These are phyloP conservation scores for Callimorpha dominula DNA, from an alignment of 2,888 invertebrate genomes.

Conservation along the genomic window DNA sequence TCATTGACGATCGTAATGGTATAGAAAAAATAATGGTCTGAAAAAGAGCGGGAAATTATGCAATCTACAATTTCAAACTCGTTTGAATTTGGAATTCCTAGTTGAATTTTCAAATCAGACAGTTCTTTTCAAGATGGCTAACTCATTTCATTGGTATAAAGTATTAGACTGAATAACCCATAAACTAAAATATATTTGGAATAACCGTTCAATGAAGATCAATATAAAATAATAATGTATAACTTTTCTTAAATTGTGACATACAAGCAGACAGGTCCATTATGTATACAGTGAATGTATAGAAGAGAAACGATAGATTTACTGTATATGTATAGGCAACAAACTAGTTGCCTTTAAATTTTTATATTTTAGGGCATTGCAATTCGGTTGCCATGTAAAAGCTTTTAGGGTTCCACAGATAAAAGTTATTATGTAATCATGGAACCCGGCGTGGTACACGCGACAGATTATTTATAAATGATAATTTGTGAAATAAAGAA, in stretches of 20 bases:
- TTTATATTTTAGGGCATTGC: constrained; percentile 31
- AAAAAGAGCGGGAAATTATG: neutral
- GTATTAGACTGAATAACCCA: constrained; percentile 2
- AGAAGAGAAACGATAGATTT: constrained; percentile 23
- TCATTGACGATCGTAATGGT: neutral
- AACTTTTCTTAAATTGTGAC: constrained; percentile 20
- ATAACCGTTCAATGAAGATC: neutral
- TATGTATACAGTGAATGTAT: constrained; percentile 36
- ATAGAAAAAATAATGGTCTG: neutral
- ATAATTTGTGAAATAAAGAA: constrained; percentile 45
- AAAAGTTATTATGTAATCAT: constrained; percentile 26
- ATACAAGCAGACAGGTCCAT: constrained; percentile 32
- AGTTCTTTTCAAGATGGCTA: neutral
- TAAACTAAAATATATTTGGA: too few relatives aligned
- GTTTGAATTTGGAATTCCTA: neutral
- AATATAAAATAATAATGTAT: neutral
- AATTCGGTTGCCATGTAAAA: constrained; percentile 45
- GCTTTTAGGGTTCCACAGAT: constrained; percentile 38
- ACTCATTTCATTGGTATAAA: neutral
- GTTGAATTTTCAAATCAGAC: neutral
- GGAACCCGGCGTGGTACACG: constrained; percentile 38
- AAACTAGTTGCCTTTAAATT: constrained; percentile 6
- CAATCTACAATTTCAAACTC: neutral
- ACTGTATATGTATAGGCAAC: constrained; percentile 20
- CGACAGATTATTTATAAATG: constrained; percentile 32